Evolutionary conservation across 2,797 vertebrate species (phyloP), one percentile per base, ranked within the genome.

Genomic region (Botia almorhae): DNA sequence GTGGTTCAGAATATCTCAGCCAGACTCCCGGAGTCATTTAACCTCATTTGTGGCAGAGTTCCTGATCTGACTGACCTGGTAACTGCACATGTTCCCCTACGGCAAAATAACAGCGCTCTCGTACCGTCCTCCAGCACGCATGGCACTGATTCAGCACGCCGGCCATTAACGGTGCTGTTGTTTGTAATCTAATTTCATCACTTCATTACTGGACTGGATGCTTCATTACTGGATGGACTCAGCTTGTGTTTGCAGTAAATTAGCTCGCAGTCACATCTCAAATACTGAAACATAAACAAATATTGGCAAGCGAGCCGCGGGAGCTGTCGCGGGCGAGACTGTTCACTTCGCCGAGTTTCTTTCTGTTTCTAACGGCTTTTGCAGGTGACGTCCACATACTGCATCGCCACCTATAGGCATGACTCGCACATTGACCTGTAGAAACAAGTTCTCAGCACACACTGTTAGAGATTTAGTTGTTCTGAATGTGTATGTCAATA

Each of bases 71-170:
- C 75, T 81, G 87, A 87, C 88, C 86, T 78, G 83, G 77, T 33
- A 87, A 86, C 67, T 84, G 87, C 90, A 91, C 85, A 86, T 87
- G 90, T 81, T 26, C 81, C 81, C 87, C 87, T 85, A 81, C 69
- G 81, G 77, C 43, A 2, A 84, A 85, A 87, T 87, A 87, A 88
- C 89, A 87, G 85, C 26, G 11, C 39, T 36, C 17, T 11, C 61
- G 51, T 23, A 3, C 17, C 71, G 65, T 86, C 76, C 82, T 84
- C 83, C 82, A 69, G 83, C 83, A 84, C 79, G 58, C 83, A 86
- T 91, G 90, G 91, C 91, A 89, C 8, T 3, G 29, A 12, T 89
- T 92, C 91, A 91, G 90, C 80, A 80, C 64, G 79, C 82, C 70
- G 75, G 83, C 86, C 83, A 85, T 89, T 88, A 86, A 84, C 58